Conservation (phyloP, 2,888 invertebrate genomes). For the Lepas anatifera region DNA sequence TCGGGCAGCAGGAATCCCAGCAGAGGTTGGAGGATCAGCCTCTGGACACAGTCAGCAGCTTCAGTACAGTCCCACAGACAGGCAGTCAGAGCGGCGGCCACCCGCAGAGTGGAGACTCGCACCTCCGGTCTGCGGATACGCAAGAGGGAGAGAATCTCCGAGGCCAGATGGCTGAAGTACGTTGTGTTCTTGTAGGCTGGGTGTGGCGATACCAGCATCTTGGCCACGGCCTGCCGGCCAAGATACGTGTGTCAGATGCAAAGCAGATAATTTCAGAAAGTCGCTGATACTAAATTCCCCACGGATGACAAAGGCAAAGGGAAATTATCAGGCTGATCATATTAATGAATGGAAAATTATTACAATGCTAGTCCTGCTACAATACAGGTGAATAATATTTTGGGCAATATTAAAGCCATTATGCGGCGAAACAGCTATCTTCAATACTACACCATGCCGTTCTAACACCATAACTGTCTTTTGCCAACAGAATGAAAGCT, state of each 20-base stretch:
- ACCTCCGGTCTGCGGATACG: neutral
- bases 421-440: too few species aligned
- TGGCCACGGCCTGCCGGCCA: neutral
- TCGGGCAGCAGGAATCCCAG: neutral
- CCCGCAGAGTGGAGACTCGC: neutral
- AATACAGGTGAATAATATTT: too few species aligned
- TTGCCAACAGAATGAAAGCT: too few species aligned
- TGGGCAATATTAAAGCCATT: too few species aligned
- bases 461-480: too few species aligned
- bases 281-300: too few species aligned
- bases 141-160: neutral
- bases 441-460: too few species aligned
- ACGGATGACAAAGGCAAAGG: too few species aligned
- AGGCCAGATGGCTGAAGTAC: neutral
- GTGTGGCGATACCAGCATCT: neutral
- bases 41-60: neutral
- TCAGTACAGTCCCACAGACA: neutral
- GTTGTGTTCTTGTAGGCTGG: neutral
- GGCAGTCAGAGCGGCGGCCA: neutral
- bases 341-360: too few species aligned
- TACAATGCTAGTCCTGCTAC: too few species aligned
- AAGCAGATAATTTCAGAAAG: neutral
- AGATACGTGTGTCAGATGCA: neutral
- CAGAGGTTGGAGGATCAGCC: neutral
- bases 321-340: too few species aligned